Base-by-base conservation (phyloP, 1,140 invertebrate genomes). In the Eciton burchellii region DNA sequence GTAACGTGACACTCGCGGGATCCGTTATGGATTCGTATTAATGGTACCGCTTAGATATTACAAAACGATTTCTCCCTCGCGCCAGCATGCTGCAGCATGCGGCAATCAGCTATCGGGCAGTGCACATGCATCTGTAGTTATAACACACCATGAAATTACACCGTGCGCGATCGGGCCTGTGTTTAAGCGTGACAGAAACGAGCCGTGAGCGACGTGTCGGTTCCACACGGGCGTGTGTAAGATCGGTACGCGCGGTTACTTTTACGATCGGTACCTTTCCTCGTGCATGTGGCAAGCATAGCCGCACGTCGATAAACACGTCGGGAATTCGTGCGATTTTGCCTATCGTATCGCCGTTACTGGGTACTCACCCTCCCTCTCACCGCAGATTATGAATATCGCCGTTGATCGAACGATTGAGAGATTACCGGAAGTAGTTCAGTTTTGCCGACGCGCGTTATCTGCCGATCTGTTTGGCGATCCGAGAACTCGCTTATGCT, bases 181-280 rank as follows among this genome's bases (percentile, higher is more conserved):
- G 77, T 81, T 85, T 84, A 79, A 84, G 49, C 82, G 72, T 63
- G 83, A 87, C 35, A 73, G 73, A 83, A 87, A 82, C 43, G 54
- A 82, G 73, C 65, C 83, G 52, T 76, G 26, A 52, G 73, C 35
- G 71, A 79, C 65, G 74, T 79, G 56, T 81, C 49, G 62, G 60
- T 85, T 85, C 52, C 83, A 71, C 47, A 71, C 71, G 54, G 52
- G 49, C n/a, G 29, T 1, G 26, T 52, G n/a, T 52, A 52, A 70
- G n/a, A 35, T 29, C 14, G 68, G 11, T 4, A 57, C 8, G 4
- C 35, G 29, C 19, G 56, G 29, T 6, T 57, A 72, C 56, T 72
- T 72, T 14, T 24, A 14, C 35, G 3, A 41, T 45, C 21, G 8
- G 21, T 1, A 11, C 19, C 21, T 24, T 52, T 56, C 43, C 19